These are phyloP conservation scores for Indri indri DNA, from an alignment of 2,113 vertebrate genomes.

Conservation along the genomic window DNA sequence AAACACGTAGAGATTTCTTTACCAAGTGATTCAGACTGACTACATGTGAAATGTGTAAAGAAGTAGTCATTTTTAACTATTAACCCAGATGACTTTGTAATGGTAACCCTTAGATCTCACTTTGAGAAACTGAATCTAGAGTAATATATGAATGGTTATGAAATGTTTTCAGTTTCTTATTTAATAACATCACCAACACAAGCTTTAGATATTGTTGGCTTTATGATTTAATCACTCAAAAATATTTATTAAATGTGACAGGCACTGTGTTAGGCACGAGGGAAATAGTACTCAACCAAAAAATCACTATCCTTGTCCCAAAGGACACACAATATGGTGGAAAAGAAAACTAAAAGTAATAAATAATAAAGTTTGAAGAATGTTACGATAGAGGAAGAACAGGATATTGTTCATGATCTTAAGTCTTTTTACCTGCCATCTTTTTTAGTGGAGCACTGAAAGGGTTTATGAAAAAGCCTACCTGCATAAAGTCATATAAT, in stretches of 20 bases:
- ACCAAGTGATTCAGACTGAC: background rate
- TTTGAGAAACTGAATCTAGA: background rate
- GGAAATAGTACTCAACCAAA: background rate
- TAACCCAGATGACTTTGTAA: background rate
- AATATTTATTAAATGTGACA: background rate
- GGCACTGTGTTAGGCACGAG: background rate
- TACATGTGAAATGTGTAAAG: background rate
- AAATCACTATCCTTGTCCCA: background rate
- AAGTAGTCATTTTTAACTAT: background rate
- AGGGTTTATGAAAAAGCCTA: background rate
- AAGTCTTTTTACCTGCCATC: background rate
- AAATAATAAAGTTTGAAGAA: background rate
- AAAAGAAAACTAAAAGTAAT: background rate
- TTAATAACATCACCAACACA: background rate
- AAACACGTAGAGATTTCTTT: background rate
- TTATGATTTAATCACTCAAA: background rate
- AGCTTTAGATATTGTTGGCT: background rate
- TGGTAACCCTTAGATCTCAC: background rate
- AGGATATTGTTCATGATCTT: background rate
- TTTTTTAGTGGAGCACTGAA: background rate
- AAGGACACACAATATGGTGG: background rate
- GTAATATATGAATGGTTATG: background rate
- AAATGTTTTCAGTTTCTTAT: background rate
- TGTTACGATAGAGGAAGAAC: background rate
- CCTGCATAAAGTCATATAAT: background rate